These are phyloP conservation scores for Darevskia mixta DNA, from an alignment of 2,797 vertebrate genomes.

Conservation along the genomic window DNA sequence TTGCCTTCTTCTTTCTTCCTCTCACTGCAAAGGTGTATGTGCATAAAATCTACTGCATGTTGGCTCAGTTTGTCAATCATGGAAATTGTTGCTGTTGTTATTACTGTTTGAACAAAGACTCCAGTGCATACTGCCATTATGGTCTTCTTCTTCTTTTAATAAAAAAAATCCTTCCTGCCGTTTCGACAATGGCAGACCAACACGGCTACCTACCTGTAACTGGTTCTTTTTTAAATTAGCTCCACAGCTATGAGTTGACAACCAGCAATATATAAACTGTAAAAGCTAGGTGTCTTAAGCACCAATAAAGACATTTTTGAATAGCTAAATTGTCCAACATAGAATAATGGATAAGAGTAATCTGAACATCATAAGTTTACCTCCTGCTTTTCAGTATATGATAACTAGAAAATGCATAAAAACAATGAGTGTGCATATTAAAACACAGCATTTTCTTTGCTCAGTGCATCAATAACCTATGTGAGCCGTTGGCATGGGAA, in stretches of 20 bases:
- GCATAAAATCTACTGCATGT: neutral
- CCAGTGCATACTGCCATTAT: neutral
- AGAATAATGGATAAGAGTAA: neutral
- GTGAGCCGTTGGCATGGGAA: constrained; percentile 1
- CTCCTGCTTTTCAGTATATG: neutral
- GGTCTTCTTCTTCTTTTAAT: neutral
- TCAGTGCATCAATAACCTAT: neutral
- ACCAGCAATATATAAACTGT: neutral
- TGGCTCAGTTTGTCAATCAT: neutral
- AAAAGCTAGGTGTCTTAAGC: neutral
- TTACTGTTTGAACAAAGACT: neutral
- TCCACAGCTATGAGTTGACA: neutral
- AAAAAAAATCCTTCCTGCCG: no score
- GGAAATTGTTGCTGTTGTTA: neutral
- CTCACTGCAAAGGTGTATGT: neutral
- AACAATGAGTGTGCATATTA: neutral
- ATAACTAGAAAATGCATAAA: neutral
- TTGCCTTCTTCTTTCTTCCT: neutral
- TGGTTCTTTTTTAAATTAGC: neutral
- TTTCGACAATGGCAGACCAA: no score
- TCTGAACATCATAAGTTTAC: neutral
- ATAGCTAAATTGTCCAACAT: neutral
- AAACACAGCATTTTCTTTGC: neutral
- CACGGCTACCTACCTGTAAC: no score
- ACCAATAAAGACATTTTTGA: neutral